Percentiles rank a stretch among this genome's conserved stretches.
Conservation (phyloP, 2,797 vertebrate genomes). For the Coracias cyanogaster region DNA sequence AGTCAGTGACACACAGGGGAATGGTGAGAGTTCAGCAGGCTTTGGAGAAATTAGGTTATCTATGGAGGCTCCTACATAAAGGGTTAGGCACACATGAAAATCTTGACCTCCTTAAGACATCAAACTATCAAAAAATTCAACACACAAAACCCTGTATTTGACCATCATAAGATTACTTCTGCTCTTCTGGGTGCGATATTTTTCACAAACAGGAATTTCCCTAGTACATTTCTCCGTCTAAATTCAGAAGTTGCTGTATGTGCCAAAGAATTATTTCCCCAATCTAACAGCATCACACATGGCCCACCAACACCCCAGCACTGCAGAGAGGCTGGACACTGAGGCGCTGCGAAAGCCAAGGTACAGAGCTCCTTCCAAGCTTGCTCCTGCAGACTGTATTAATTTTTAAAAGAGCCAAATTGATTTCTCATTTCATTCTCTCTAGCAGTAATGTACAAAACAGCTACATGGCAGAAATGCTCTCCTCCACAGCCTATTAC, state of each 20-base stretch:
- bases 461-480: neutral
- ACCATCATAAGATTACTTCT: neutral
- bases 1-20: neutral
- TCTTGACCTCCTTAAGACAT: neutral
- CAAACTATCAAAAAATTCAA: neutral
- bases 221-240: neutral
- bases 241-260: neutral
- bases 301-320: neutral
- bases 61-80: neutral
- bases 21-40: neutral
- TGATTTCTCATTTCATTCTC: conserved; percentile 49
- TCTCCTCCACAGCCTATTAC: neutral
- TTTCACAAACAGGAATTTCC: neutral
- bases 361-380: neutral
- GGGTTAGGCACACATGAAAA: neutral
- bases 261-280: neutral
- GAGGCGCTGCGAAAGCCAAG: neutral
- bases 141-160: neutral
- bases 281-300: neutral
- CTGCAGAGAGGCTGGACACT: neutral
- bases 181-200: neutral
- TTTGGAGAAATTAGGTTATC: neutral
- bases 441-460: conserved; percentile 27
- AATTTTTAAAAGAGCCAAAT: conserved; percentile 33
- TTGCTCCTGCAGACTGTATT: neutral